Evolutionary conservation across 2,113 vertebrate species (phyloP), one percentile per base, ranked within the genome.

Genomic region (Salvator merianae): DNA sequence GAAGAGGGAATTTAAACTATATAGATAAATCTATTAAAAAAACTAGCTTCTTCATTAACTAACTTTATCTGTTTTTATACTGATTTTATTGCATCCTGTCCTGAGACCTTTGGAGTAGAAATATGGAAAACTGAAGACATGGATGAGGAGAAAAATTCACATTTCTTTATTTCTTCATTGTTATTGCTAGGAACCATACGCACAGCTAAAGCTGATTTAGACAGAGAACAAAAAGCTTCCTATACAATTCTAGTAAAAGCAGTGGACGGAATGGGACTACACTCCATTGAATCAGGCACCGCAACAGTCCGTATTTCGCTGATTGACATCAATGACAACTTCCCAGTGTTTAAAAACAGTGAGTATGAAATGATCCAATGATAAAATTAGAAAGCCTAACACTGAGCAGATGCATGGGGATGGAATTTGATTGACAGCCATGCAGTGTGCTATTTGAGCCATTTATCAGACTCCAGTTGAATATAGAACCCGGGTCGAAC

Each of bases 251-350:
- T 97, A 83, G 96, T 99, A 20, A 91, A 96, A 89, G 98, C 97
- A 47, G 96, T 95, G 88, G 99, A 99, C 63, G 95, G 93, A 85
- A 94, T 94, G 2, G 97, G 96, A 2, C 87, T 88, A 14, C 38
- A 24, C 0, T 69, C 87, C 3, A 96, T 97, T 72, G 94, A 95
- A 13, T 96, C 95, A 0, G 95, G 96, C 90, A 98, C 97, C 5
- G 96, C 97, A 76, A 97, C 97, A 0, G 97, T 99, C 80, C 92
- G 94, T 81, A 96, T 99, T 91, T 95, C 83, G 7, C 87, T 99
- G 88, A 90, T 66, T 0, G 99, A 99, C 86, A 92, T 95, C 91
- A 99, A 99, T 0, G 99, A 99, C 94, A 99, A 99, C 91, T 94
- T 96, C 12, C 97, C 98, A 0, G 91, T 94, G 62, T 99, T 99